Base-by-base conservation (phyloP, 2,797 vertebrate species). In the Chromis chromis region DNA sequence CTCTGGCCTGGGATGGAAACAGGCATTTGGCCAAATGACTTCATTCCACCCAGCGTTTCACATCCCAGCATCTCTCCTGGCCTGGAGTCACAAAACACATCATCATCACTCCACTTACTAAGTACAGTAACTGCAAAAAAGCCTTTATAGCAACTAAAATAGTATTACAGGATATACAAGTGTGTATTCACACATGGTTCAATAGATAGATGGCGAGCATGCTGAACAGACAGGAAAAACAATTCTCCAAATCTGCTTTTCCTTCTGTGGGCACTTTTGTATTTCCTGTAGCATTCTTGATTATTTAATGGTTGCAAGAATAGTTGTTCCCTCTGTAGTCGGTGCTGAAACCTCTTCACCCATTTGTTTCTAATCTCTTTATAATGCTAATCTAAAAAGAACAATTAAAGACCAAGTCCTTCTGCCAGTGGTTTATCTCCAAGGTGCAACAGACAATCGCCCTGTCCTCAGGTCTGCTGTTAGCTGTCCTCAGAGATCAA, bases 21-120 rank as follows among this genome's bases (percentile, higher is more conserved):
- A 85, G 94, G 95, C 95, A 74, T 71, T 55, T 25, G 68, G 92
- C 95, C 95, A 96, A 92, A 89, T 91, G 91, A 95, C 94, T 95
- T 95, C 92, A 94, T 88, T 91, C 91, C 86, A 92, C 90, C 90
- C 85, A 86, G 70, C 74, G 65, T 83, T 87, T 78, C 78, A 92
- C 78, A 86, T 93, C 90, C 81, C 88, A 81, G 81, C 90, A 83
- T 92, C 86, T 87, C 84, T 86, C 39, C 86, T 85, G 86, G 84
- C 82, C 78, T 22, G 59, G n/a, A 89, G 76, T 89, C 86, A 88
- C 74, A 74, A 65, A 90, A 88, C 84, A 89, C 85, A 87, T 84
- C 87, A 46, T 86, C 81, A 46, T 86, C 81, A 74, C 59, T 78
- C 64, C 27, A 28, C 78, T 86, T 68, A 84, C 79, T 69, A 70